Conservation (phyloP, 1,140 invertebrate genomes). For the Mercenaria mercenaria region DNA sequence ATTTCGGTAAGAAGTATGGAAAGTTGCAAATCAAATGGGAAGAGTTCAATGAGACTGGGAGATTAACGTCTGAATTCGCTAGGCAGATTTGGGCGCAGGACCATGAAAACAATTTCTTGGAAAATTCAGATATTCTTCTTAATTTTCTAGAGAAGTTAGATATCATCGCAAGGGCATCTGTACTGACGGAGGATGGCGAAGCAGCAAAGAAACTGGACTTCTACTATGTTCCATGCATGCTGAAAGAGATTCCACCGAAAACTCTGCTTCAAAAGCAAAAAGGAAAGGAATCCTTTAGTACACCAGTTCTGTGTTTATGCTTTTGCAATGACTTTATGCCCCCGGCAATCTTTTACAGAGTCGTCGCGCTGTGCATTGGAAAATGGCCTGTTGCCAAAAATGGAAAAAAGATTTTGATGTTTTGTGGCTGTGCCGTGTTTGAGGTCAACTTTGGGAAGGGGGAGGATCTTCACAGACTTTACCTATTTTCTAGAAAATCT, state of each 20-base stretch:
- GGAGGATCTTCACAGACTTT: constrained; percentile 16
- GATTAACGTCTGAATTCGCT: background rate
- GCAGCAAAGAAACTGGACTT: background rate
- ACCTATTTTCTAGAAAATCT: constrained; percentile 19
- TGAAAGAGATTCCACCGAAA: constrained; percentile 19
- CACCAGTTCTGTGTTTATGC: constrained; percentile 28
- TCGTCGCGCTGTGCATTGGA: constrained; percentile 27
- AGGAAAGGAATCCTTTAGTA: background rate
- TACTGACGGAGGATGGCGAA: background rate
- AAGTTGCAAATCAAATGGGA: constrained; percentile 8
- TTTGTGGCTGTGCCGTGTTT: constrained; percentile 50
- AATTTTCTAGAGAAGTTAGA: constrained; percentile 45
- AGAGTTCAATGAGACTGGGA: constrained; percentile 14
- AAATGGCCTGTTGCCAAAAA: constrained; percentile 38
- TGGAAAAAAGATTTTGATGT: constrained; percentile 24
- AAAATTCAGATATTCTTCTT: constrained; percentile 32
- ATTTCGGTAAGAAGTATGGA: constrained; percentile 39
- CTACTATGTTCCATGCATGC: constrained; percentile 45
- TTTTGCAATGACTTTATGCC: constrained; percentile 43
- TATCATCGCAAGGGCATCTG: constrained; percentile 38
- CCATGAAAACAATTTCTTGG: background rate
- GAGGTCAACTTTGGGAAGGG: constrained; percentile 26
- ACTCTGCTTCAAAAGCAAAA: background rate
- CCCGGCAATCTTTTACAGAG: constrained; percentile 38
- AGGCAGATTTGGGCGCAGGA: constrained; percentile 32